phyloP scores from a whole-genome alignment of 2,888 invertebrate species.

The Litoditis marina region DNA sequence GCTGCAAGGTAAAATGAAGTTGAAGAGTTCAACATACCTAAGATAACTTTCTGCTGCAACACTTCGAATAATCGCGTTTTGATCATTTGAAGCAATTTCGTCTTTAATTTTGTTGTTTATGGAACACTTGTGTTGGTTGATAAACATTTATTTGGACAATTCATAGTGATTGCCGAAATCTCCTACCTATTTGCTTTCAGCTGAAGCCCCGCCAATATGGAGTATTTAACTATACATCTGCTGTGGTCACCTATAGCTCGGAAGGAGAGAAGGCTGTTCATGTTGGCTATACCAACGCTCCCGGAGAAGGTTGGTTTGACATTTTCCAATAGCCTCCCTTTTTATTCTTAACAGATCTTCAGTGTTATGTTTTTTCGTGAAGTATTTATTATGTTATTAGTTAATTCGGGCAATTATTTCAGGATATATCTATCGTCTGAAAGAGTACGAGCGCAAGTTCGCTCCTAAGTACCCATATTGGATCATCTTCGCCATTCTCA shows the following conservation, averaged over 20 bases:
- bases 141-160: too few relatives aligned
- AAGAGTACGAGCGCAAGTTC: slow-evolving; percentile 62
- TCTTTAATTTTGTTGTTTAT: background rate
- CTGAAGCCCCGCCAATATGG: slow-evolving; percentile 80
- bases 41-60: too few relatives aligned
- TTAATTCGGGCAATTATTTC: slow-evolving; percentile 14
- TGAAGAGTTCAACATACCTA: too few relatives aligned
- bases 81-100: background rate
- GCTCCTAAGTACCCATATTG: slow-evolving; percentile 75
- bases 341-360: too few relatives aligned
- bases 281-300: slow-evolving; percentile 76
- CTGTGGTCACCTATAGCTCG: slow-evolving; percentile 74
- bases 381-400: background rate
- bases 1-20: background rate
- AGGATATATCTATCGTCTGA: slow-evolving; percentile 59
- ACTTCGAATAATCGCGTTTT: too few relatives aligned
- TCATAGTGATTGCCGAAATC: background rate
- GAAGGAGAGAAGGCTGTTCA: slow-evolving; percentile 70
- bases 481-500: slow-evolving; percentile 89
- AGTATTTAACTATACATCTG: slow-evolving; percentile 93
- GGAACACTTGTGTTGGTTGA: background rate
- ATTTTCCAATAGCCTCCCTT: too few relatives aligned
- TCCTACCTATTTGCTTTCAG: slow-evolving; percentile 1
- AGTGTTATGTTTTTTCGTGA: background rate
- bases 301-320: slow-evolving; percentile 83